Conservation (phyloP, 2,888 invertebrate species). For the Diploptera punctata region DNA sequence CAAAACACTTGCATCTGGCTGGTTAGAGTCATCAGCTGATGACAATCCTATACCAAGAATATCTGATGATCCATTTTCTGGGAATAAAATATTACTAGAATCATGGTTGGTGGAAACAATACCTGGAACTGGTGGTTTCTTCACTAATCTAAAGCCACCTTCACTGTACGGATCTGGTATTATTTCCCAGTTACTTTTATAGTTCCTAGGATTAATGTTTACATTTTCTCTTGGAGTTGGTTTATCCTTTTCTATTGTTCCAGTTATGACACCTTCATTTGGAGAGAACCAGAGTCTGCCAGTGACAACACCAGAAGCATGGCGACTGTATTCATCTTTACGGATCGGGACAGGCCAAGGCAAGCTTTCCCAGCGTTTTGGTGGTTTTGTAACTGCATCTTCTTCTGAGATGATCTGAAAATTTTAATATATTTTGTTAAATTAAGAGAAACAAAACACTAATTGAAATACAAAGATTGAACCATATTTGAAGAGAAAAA, state of each 20-base stretch:
- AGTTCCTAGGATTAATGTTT: neutral
- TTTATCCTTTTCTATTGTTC: neutral
- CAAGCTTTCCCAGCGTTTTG: slow-evolving; percentile 27
- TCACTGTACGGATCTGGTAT: slow-evolving; percentile 9
- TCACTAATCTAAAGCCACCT: slow-evolving; percentile 13
- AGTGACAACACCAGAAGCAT: neutral
- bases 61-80: neutral
- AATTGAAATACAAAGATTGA: too few species aligned
- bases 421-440: too few species aligned
- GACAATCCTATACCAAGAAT: neutral
- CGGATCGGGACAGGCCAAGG: slow-evolving; percentile 29
- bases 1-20: neutral
- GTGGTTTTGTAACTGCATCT: slow-evolving; percentile 35
- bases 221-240: neutral
- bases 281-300: neutral
- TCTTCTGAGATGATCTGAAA: too few species aligned
- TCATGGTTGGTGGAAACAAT: too few species aligned
- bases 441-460: too few species aligned
- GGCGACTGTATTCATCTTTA: neutral
- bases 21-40: neutral
- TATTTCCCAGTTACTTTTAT: slow-evolving; percentile 16
- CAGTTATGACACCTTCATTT: neutral
- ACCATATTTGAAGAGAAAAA: too few species aligned
- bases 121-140: too few species aligned
- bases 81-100: too few species aligned